Evolutionary conservation across 2,113 vertebrate genomes (phyloP).

Genomic region (Prolemur simus): DNA sequence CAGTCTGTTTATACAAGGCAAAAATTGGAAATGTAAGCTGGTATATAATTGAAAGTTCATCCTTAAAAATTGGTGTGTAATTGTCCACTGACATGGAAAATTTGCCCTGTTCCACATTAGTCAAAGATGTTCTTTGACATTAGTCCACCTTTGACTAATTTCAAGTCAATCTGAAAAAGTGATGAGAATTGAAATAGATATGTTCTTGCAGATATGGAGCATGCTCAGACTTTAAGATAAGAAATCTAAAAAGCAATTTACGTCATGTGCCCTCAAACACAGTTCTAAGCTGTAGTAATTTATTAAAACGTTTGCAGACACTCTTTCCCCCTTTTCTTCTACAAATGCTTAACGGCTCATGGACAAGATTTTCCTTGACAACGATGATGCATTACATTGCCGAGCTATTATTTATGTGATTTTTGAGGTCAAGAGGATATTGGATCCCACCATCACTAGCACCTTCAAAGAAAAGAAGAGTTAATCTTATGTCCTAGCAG

Average conservation of each 20-base stretch:
- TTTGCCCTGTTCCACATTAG: not conserved
- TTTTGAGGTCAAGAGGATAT: conserved; percentile 50
- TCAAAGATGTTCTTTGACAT: not conserved
- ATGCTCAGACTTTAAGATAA: conserved; percentile 2
- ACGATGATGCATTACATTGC: not conserved
- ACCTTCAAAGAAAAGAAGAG: conserved; percentile 54
- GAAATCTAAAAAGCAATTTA: conserved; percentile 53
- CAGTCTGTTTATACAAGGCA: not conserved
- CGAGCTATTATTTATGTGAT: conserved; percentile 45
- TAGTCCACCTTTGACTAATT: conserved; percentile 18
- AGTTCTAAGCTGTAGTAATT: conserved; percentile 51
- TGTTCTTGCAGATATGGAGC: not conserved
- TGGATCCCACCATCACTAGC: conserved; percentile 26
- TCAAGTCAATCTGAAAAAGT: conserved; percentile 28
- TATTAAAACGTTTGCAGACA: conserved; percentile 52
- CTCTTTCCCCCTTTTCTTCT: not conserved
- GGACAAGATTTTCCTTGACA: conserved; percentile 46
- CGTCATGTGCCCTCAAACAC: conserved; percentile 35
- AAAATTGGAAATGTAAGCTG: conserved; percentile 21
- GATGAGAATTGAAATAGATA: not conserved
- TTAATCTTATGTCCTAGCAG: conserved; percentile 44
- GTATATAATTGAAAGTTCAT: not conserved
- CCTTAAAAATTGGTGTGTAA: not conserved
- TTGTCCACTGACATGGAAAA: not conserved
- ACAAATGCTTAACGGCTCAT: not conserved